Conservation (phyloP, 2,797 vertebrate genomes). For the Pyrocephalus nanus region DNA sequence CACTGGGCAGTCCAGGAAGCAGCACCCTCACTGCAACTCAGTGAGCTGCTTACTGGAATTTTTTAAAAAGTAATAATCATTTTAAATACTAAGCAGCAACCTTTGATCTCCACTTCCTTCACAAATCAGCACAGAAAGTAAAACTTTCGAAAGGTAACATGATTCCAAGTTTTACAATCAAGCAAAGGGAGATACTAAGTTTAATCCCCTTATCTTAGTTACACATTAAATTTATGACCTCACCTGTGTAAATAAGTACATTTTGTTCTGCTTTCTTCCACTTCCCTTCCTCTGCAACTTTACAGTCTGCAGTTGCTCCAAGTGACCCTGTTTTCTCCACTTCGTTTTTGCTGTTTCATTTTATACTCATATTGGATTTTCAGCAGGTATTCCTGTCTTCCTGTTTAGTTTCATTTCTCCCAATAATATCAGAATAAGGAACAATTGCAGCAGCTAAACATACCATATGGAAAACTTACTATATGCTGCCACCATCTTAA, state of each 20-base stretch:
- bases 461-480: neutral
- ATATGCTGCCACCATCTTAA: neutral
- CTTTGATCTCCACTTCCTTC: neutral
- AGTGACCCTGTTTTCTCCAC: neutral
- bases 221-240: neutral
- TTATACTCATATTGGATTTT: neutral
- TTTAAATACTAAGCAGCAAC: neutral
- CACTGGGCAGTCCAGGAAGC: neutral
- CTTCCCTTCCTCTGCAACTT: neutral
- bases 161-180: neutral
- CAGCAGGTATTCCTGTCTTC: neutral
- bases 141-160: neutral
- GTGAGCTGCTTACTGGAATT: neutral
- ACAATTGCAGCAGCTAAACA: neutral
- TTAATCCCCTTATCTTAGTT: slow-evolving; percentile 30
- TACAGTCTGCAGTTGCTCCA: neutral
- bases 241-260: neutral
- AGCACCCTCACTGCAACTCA: neutral
- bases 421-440: neutral
- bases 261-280: neutral
- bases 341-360: neutral
- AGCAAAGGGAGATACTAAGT: neutral
- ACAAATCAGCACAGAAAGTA: neutral
- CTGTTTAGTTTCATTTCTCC: neutral
- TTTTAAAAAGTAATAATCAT: accelerated